Percentiles rank a stretch among this genome's conserved stretches.
Evolutionary conservation across 2,113 vertebrate genomes (phyloP).

Genomic region (Corydoras sp.): DNA sequence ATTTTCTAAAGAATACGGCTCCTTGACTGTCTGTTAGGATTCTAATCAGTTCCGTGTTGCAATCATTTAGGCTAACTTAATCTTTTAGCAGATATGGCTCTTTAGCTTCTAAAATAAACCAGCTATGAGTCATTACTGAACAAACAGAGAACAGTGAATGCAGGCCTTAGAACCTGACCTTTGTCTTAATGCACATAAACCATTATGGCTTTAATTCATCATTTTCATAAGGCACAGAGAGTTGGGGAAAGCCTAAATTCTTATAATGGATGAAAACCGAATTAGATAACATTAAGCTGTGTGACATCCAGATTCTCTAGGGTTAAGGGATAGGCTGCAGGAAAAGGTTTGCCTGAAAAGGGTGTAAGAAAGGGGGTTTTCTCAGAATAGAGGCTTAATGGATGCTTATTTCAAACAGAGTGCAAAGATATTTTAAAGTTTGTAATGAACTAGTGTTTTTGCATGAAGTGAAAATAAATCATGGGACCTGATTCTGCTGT

Average conservation of each 20-base stretch:
- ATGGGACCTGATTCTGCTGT: too few relatives aligned
- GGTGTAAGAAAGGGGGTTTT: too few relatives aligned
- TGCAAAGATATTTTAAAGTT: too few relatives aligned
- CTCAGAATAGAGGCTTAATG: too few relatives aligned
- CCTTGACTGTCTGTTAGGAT: not conserved
- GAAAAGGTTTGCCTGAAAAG: not conserved
- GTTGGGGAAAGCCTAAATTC: not conserved
- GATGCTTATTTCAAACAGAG: too few relatives aligned
- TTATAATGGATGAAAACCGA: too few relatives aligned
- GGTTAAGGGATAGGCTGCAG: not conserved
- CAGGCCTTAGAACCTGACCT: slow-evolving; percentile 53
- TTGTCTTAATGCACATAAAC: slow-evolving; percentile 27
- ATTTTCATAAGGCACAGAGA: not conserved
- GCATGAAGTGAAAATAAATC: too few relatives aligned
- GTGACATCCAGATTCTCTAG: not conserved
- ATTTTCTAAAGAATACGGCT: slow-evolving; percentile 2
- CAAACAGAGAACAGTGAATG: slow-evolving; percentile 41
- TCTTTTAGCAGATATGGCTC: slow-evolving; percentile 5
- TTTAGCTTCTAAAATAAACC: slow-evolving; percentile 21
- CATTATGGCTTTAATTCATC: not conserved
- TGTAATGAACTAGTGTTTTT: too few relatives aligned
- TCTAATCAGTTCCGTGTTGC: not conserved
- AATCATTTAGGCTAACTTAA: slow-evolving; percentile 1
- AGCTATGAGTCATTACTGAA: slow-evolving; percentile 29
- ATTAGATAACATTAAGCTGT: too few relatives aligned